phyloP scores from a whole-genome alignment of 2,797 vertebrate genomes.

The Echeneis naucrates region DNA sequence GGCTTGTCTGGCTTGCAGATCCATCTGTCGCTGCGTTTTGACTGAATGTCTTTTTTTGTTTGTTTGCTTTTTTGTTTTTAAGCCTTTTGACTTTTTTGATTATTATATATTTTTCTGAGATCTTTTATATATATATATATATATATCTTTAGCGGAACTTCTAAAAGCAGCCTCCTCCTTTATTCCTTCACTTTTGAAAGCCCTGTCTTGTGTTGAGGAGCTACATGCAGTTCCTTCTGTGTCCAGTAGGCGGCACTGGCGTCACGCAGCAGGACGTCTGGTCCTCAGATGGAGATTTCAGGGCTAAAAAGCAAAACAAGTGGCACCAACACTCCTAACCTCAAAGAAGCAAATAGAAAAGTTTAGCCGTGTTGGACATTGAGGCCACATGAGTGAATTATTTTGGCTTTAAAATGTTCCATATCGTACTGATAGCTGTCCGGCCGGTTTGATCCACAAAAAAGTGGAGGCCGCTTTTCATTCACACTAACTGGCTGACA shows the following conservation, averaged over 20 bases:
- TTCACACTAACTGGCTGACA: conserved; percentile 60
- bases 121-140: not conserved
- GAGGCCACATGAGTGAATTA: not conserved
- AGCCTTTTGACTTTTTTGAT: rapidly evolving
- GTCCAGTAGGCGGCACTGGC: conserved; percentile 83
- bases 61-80: not conserved
- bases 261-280: conserved; percentile 69
- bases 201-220: too few species aligned
- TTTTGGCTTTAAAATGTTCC: not conserved
- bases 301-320: conserved; percentile 45
- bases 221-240: not conserved
- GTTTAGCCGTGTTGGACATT: conserved; percentile 9
- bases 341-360: conserved; percentile 1
- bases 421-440: conserved; percentile 5
- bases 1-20: conserved; percentile 28
- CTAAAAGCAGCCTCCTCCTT: not conserved
- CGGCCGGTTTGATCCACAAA: conserved; percentile 30
- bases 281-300: conserved; percentile 6
- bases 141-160: conserved; percentile 5
- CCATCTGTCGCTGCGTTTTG: conserved; percentile 5
- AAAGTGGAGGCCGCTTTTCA: conserved; percentile 42
- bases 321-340: conserved; percentile 38
- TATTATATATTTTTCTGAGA: not conserved
- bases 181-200: not conserved
- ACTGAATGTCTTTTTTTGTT: not conserved